These are phyloP conservation scores for Spodoptera frugiperda DNA, from an alignment of 1,140 invertebrate species.

Conservation along the genomic window DNA sequence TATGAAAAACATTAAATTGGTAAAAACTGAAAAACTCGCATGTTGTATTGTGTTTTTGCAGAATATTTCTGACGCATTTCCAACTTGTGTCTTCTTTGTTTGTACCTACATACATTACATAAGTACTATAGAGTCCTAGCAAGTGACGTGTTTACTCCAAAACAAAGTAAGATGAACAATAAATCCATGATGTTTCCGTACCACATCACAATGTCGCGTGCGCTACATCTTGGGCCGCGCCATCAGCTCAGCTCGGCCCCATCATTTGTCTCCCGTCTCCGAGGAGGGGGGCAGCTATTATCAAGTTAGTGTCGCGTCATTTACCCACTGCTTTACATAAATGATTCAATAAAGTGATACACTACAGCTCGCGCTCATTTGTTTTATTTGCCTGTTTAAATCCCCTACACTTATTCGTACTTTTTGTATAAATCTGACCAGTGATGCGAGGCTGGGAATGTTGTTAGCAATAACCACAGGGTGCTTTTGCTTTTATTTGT, in stretches of 20 bases:
- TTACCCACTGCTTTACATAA: constrained; percentile 66
- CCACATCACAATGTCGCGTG: constrained; percentile 12
- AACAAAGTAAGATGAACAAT: neutral
- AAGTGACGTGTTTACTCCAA: too few relatives aligned
- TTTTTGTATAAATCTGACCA: neutral
- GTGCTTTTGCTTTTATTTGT: too few relatives aligned
- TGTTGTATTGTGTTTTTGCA: too few relatives aligned
- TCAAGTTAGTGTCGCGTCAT: constrained; percentile 66
- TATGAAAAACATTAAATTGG: too few relatives aligned
- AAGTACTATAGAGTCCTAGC: too few relatives aligned
- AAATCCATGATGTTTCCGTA: constrained; percentile 15
- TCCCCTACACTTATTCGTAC: neutral
- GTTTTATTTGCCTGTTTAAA: constrained; percentile 26
- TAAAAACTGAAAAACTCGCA: too few relatives aligned
- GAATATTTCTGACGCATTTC: too few relatives aligned
- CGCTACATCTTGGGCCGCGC: constrained; percentile 13
- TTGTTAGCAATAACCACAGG: too few relatives aligned
- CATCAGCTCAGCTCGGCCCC: constrained; percentile 44
- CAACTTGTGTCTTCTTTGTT: too few relatives aligned
- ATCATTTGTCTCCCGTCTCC: constrained; percentile 53
- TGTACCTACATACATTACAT: too few relatives aligned
- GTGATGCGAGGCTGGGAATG: too few relatives aligned
- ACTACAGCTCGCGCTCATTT: constrained; percentile 35
- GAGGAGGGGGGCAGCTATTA: constrained; percentile 52
- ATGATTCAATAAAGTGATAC: constrained; percentile 62